Conservation (phyloP, 2,888 invertebrate genomes). For the Megamerina dolium region DNA sequence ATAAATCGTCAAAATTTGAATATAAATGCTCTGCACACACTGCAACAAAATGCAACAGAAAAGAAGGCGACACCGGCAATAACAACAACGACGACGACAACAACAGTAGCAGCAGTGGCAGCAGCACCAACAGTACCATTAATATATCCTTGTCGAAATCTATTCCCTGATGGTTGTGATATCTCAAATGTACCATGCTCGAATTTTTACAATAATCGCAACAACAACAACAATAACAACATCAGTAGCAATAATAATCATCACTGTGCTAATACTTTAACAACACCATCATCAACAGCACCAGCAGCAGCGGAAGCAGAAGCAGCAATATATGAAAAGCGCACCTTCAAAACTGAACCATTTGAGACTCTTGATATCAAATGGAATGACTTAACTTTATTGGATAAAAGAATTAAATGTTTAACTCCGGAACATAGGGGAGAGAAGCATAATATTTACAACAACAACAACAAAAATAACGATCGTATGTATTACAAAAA, state of each 20-base stretch:
- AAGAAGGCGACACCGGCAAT: slow-evolving; percentile 1
- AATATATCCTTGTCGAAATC: slow-evolving; percentile 41
- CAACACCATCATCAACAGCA: slow-evolving; percentile 2
- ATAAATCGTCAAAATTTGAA: slow-evolving; percentile 32
- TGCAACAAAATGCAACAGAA: too few relatives aligned
- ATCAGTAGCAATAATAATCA: slow-evolving; percentile 1
- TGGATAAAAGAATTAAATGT: slow-evolving; percentile 1
- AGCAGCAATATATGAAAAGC: background rate
- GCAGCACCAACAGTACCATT: slow-evolving; percentile 18
- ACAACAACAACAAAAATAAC: slow-evolving; percentile 12
- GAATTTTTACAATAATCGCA: slow-evolving; percentile 12
- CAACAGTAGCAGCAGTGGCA: slow-evolving; percentile 1
- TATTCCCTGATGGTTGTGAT: slow-evolving; percentile 41
- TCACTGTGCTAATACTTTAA: background rate
- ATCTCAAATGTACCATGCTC: slow-evolving; percentile 33
- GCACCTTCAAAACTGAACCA: slow-evolving; percentile 4
- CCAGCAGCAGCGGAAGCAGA: too few relatives aligned
- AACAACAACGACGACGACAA: background rate
- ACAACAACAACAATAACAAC: slow-evolving; percentile 2
- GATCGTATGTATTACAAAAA: background rate
- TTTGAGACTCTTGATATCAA: background rate
- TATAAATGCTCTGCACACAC: background rate
- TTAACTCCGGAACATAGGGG: slow-evolving; percentile 5
- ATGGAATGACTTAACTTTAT: background rate
- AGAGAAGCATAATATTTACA: slow-evolving; percentile 1